phyloP scores from a whole-genome alignment of 2,113 vertebrate genomes.

The Zosterops hypoxanthus region DNA sequence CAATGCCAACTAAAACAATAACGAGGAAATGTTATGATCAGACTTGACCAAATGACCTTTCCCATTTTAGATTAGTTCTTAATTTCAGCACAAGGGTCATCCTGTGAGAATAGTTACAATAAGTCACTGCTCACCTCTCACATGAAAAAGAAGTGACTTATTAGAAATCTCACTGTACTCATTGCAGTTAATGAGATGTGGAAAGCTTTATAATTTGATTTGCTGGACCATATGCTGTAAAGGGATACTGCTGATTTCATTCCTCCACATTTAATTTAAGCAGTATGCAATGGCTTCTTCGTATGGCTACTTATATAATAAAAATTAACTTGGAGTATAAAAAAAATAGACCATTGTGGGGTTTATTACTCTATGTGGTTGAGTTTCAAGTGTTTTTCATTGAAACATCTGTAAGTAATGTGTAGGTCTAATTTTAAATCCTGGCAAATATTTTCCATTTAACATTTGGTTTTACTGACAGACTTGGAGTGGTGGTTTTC shows the following conservation, averaged over 20 bases:
- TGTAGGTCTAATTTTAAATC: slow-evolving; percentile 86
- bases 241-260: slow-evolving; percentile 85
- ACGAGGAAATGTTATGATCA: slow-evolving; percentile 80
- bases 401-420: slow-evolving; percentile 95
- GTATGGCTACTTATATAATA: slow-evolving; percentile 87
- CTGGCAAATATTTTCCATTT: slow-evolving; percentile 84
- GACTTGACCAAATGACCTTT: slow-evolving; percentile 83
- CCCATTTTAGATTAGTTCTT: slow-evolving; percentile 81
- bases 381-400: slow-evolving; percentile 82
- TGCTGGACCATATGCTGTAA: slow-evolving; percentile 84
- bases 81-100: slow-evolving; percentile 79
- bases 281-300: slow-evolving; percentile 86
- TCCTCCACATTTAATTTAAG: slow-evolving; percentile 86
- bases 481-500: slow-evolving; percentile 68
- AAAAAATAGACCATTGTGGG: slow-evolving; percentile 85
- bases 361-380: slow-evolving; percentile 92
- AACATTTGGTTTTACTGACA: slow-evolving; percentile 82
- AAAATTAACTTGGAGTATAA: slow-evolving; percentile 89
- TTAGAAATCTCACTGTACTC: slow-evolving; percentile 84
- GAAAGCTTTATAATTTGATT: slow-evolving; percentile 89
- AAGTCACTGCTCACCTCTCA: slow-evolving; percentile 80
- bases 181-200: slow-evolving; percentile 88
- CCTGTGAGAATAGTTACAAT: slow-evolving; percentile 79
- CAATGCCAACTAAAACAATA: slow-evolving; percentile 80
- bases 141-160: slow-evolving; percentile 82